phyloP scores from a whole-genome alignment of 2,797 vertebrate genomes.

The Lithobates pipiens region DNA sequence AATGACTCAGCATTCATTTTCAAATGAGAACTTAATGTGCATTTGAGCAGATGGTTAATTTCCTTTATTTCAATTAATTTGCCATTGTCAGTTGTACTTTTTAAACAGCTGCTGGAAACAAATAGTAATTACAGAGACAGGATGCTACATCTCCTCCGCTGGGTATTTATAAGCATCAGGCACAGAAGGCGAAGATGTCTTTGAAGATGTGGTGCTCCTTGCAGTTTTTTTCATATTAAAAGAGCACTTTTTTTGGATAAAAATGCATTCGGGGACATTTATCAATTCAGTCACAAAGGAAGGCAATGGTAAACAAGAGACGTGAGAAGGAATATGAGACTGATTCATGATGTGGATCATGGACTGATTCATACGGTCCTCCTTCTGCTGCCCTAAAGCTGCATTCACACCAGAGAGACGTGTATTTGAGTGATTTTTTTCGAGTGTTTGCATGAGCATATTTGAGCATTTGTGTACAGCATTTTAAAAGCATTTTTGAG shows the following conservation, averaged over 20 bases:
- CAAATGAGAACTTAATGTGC: conserved; percentile 22
- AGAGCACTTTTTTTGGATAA: neutral
- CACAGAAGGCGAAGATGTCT: conserved; percentile 6
- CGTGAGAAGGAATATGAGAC: neutral
- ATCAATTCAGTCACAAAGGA: too few species aligned
- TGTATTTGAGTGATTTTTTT: too few species aligned
- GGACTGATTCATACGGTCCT: neutral
- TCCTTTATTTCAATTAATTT: conserved; percentile 50
- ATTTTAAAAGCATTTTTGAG: too few species aligned
- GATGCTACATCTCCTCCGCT: conserved; percentile 16
- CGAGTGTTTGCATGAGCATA: too few species aligned
- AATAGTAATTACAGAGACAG: conserved; percentile 53
- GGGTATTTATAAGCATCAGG: conserved; percentile 28
- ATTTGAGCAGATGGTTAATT: conserved; percentile 42
- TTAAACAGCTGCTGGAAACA: conserved; percentile 41
- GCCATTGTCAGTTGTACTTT: conserved; percentile 47
- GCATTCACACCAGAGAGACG: too few species aligned
- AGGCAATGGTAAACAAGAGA: too few species aligned
- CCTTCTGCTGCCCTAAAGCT: neutral
- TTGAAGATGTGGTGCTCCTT: conserved; percentile 1
- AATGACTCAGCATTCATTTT: conserved; percentile 33
- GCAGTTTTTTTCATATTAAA: conserved; percentile 8
- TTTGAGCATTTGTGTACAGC: too few species aligned
- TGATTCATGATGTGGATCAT: neutral
- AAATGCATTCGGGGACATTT: too few species aligned